phyloP scores from a whole-genome alignment of 2,888 invertebrate species.

The Ormia ochracea region DNA sequence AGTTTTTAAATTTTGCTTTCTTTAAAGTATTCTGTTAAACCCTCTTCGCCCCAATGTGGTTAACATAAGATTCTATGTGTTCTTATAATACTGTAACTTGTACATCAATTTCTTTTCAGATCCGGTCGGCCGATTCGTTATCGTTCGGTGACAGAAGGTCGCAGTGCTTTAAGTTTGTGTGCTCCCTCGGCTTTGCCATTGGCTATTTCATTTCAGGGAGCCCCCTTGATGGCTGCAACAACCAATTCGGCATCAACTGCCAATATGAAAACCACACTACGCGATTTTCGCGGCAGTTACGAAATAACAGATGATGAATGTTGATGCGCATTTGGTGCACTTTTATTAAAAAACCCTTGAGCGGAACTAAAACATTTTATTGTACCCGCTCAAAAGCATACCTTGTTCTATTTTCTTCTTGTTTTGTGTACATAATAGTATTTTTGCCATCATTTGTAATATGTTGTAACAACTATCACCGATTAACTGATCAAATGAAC shows the following conservation, averaged over 20 bases:
- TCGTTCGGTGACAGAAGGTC: constrained; percentile 83
- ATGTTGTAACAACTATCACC: too few relatives aligned
- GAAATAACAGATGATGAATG: constrained; percentile 76
- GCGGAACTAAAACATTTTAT: too few relatives aligned
- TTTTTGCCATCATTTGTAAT: too few relatives aligned
- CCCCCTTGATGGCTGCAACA: constrained; percentile 73
- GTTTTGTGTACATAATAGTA: too few relatives aligned
- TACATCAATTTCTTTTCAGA: constrained; percentile 75
- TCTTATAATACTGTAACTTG: neutral
- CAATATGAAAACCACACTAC: constrained; percentile 71
- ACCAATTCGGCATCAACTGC: constrained; percentile 74
- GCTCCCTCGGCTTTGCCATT: constrained; percentile 85
- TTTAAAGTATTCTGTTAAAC: too few relatives aligned
- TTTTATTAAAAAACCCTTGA: neutral
- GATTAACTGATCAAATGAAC: too few relatives aligned
- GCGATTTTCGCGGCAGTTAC: constrained; percentile 76
- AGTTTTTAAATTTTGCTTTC: too few relatives aligned
- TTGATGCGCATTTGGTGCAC: constrained; percentile 61
- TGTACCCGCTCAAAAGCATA: too few relatives aligned
- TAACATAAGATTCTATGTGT: too few relatives aligned
- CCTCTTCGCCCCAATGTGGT: too few relatives aligned
- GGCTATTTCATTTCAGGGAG: constrained; percentile 86
- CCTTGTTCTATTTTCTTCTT: too few relatives aligned
- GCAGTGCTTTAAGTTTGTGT: constrained; percentile 84
- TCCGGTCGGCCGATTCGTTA: constrained; percentile 84